Base-by-base conservation (phyloP, 2,797 vertebrate species). In the Tapirus indicus region DNA sequence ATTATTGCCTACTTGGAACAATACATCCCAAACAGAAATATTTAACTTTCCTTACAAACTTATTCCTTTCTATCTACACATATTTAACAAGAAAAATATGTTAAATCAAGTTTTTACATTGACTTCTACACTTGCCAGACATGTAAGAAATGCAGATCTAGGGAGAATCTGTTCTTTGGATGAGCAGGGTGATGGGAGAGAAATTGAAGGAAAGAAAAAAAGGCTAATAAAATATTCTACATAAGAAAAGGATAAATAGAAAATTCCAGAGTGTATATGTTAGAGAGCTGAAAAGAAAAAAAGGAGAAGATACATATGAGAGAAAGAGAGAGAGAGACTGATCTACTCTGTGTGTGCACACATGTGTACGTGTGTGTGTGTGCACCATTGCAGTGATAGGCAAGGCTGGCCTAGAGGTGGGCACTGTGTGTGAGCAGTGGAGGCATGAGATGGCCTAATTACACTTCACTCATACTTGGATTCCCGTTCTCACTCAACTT, bases 21-120 rank as follows among this genome's bases (percentile, higher is more conserved):
- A 44, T 21, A 47, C 41, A 29, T 35, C 13, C 35, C 20, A 86
- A 92, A 75, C 18, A 82, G 66, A 85, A 93, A 82, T 77, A 44
- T 3, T 84, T 60, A 35, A 5, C 8, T 78, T 62, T 92, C 16
- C 52, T 89, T 29, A 89, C 29, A 84, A 54, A 94, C 25, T 27
- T 94, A 13, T 18, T 64, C 7, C 4, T 90, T 75, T 91, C 20
- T 23, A 10, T 12, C 13, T 79, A 66, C 21, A 83, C 84, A 87
- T 87, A 47, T 20, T 89, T 92, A 66, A 64, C 21, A 95, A 56
- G 35, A 80, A 71, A 87, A 85, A 75, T 83, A 29, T 52, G 54
- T 92, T 89, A 68, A 75, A 25, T 71, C 58, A 83, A 60, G 41
- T 69, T 49, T 56, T 94, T 88, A 69, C 20, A 49, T 44, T 56